Evolutionary conservation across 2,888 invertebrate genomes (phyloP), one percentile per base, ranked within the genome.

Genomic region (Lasiommata megera): DNA sequence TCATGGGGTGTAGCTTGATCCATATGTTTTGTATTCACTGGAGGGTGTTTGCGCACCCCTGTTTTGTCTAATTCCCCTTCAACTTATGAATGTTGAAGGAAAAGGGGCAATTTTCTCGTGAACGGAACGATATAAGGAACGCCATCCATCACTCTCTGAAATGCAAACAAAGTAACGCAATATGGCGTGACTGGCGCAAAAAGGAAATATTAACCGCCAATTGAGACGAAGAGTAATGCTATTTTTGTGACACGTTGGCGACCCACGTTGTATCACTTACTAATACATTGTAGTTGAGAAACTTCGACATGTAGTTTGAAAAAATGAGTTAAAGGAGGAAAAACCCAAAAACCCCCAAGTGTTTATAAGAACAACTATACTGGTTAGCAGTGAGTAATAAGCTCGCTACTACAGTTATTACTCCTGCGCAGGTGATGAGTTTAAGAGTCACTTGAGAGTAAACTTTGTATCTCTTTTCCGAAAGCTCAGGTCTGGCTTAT

Each of bases 141-240:
- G 23, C 12, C 37, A 38, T 51, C 51, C 51, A 51, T 51, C 51
- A 51, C 37, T 7, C 51, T 23, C 38, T n/a, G 29, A 29, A 37
- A 38, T 38, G 37, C 23, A 51, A 51, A 40, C 51, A 51, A 14
- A 50, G 40, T 51, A 29, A 38, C 28, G 38, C 37, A 28, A 51
- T 51, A 51, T 38, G 23, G 38, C 51, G 38, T 38, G 12, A 38
- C 38, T 51, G 38, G 28, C n/a, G 9, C 47, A 23, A 12, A 40
- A 40, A 17, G 29, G 51, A 51, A 51, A 29, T 51, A 40, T 40
- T 51, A 40, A 31, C 46, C 31, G 46, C 28, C 36, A n/a, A 48
- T 48, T 36, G 29, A 17, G 48, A 48, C 37, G 37, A 48, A 48
- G 48, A 48, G 12, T 48, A 48, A 48, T 48, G 48, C 23, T 3